Conservation (phyloP, 2,888 invertebrate species). For the Piscicola geometra region DNA sequence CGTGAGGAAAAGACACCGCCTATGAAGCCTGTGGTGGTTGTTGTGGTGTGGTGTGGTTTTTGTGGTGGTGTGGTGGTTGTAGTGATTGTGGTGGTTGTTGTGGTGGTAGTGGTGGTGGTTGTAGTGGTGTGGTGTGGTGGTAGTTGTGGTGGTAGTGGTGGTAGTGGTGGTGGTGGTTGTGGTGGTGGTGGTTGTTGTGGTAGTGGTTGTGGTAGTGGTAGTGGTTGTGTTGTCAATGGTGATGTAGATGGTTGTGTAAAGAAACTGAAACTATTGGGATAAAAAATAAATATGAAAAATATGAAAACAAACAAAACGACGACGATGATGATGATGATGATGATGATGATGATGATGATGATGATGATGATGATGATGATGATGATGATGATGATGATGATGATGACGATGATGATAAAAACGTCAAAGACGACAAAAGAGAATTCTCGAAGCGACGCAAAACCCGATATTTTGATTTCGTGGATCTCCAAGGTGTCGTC, state of each 20-base stretch:
- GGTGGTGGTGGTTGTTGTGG: no score
- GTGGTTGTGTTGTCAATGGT: no score
- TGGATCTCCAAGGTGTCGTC: constrained; percentile 55
- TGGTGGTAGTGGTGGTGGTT: no score
- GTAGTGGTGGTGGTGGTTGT: no score
- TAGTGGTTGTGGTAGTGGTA: no score
- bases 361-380: neutral
- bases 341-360: constrained; percentile 8
- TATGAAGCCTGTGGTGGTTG: constrained; percentile 48
- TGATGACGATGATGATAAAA: neutral
- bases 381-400: neutral
- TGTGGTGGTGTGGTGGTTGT: neutral
- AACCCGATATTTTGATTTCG: constrained; percentile 56
- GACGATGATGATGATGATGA: neutral
- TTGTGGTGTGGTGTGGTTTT: neutral
- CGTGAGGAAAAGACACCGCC: constrained; percentile 56
- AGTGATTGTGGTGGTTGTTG: no score
- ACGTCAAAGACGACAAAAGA: neutral
- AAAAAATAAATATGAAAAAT: no score
- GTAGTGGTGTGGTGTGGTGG: no score
- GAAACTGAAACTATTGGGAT: no score
- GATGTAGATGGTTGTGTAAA: no score
- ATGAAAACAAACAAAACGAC: neutral
- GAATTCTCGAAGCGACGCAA: constrained; percentile 47
- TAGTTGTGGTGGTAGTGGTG: no score